Evolutionary conservation across 2,797 vertebrate genomes (phyloP).

Genomic region (Spatula clypeata): DNA sequence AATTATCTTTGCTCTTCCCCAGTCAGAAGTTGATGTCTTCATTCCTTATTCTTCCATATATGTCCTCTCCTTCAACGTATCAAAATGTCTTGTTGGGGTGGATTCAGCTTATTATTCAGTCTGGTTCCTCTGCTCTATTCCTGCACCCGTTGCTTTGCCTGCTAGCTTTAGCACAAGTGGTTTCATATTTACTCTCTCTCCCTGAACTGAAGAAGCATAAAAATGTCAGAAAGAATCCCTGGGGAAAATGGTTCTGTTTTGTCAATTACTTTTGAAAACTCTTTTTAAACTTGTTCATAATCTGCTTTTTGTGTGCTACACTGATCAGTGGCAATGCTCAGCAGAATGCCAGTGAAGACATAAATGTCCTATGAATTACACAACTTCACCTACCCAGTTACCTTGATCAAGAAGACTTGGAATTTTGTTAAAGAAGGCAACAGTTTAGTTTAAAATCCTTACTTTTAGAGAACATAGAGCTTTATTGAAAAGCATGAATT

Average conservation of each 20-base stretch:
- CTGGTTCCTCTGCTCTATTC: background rate
- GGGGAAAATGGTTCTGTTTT: background rate
- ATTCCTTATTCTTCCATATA: background rate
- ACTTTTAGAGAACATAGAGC: background rate
- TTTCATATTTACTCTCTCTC: background rate
- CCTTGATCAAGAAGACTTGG: background rate
- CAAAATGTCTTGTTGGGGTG: background rate
- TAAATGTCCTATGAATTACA: background rate
- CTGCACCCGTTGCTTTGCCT: background rate
- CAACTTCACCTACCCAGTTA: background rate
- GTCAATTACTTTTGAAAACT: background rate
- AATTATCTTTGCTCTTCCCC: background rate
- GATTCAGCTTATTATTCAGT: background rate
- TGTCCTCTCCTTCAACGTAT: background rate
- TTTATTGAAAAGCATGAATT: background rate
- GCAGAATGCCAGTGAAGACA: background rate
- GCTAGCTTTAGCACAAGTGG: background rate
- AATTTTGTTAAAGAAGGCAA: background rate
- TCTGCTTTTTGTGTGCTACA: background rate
- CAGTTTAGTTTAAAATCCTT: background rate
- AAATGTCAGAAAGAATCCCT: background rate
- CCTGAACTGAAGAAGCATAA: background rate
- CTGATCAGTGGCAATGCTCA: background rate
- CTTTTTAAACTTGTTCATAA: background rate
- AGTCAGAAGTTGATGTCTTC: background rate